These are phyloP conservation scores for Rotaria macrura DNA, from an alignment of 2,888 invertebrate genomes.

Conservation along the genomic window DNA sequence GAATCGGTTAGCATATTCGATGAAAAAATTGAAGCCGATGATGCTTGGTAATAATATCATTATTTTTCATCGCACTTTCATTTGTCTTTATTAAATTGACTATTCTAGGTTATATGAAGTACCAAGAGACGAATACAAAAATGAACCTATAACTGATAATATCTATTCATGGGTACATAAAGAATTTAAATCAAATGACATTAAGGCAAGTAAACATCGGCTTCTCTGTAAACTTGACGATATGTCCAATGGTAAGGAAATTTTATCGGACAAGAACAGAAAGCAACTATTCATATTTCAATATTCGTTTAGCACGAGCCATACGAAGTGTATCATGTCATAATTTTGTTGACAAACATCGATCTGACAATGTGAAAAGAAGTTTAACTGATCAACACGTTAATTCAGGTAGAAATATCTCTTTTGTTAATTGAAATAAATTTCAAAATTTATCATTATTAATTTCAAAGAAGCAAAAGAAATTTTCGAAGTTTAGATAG, in stretches of 20 bases:
- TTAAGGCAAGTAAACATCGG: neutral
- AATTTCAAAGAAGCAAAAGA: neutral
- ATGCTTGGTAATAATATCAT: neutral
- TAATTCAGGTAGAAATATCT: neutral
- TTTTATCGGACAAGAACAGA: no score
- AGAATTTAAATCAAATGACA: conserved; percentile 13
- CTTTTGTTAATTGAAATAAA: neutral
- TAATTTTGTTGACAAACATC: neutral
- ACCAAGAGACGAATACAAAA: neutral
- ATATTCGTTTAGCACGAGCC: neutral
- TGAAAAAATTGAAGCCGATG: neutral
- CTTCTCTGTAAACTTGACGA: conserved; percentile 1
- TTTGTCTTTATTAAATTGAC: neutral
- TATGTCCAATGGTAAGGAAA: neutral
- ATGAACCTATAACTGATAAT: neutral
- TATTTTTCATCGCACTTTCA: neutral
- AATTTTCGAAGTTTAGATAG: neutral
- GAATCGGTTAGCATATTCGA: neutral
- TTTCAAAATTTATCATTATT: neutral
- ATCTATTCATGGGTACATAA: conserved; percentile 18
- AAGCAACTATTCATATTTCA: no score
- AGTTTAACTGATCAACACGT: neutral
- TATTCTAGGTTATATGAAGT: neutral
- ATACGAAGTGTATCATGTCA: conserved; percentile 13
- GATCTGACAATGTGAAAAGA: neutral